Conservation (phyloP, 2,113 vertebrate species). For the Syngnathus scovelli region DNA sequence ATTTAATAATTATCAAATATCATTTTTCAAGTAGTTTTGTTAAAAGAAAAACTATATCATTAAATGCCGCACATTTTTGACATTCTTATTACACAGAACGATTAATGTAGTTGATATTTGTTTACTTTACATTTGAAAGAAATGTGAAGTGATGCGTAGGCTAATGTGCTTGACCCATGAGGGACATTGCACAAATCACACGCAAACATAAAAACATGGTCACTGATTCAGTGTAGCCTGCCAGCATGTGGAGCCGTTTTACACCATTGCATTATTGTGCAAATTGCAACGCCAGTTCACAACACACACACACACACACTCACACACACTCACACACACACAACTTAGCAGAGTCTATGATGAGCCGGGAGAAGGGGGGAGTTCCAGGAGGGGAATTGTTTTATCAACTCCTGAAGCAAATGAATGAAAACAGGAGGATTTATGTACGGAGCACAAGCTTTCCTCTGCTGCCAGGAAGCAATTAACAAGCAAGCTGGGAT, state of each 20-base stretch:
- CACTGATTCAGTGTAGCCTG: slow-evolving; percentile 1
- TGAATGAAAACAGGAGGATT: slow-evolving; percentile 68
- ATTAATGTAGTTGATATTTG: neutral
- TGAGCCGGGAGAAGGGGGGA: neutral
- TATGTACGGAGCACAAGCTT: slow-evolving; percentile 59
- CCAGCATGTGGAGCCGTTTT: slow-evolving; percentile 36
- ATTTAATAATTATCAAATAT: neutral
- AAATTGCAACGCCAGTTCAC: slow-evolving; percentile 60
- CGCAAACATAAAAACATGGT: neutral
- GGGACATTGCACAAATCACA: neutral
- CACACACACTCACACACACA: neutral
- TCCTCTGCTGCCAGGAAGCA: slow-evolving; percentile 63
- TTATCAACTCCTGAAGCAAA: slow-evolving; percentile 71
- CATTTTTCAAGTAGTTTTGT: neutral
- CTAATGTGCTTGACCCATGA: neutral
- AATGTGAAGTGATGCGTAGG: slow-evolving; percentile 8
- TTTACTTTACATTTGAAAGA: neutral
- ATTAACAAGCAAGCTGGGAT: slow-evolving; percentile 62
- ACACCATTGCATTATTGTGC: slow-evolving; percentile 59
- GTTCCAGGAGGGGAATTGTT: slow-evolving; percentile 58
- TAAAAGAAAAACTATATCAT: neutral
- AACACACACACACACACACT: neutral
- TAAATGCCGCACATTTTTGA: no score
- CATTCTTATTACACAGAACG: neutral
- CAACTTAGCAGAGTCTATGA: neutral